A percentile compares a stretch with the other conserved stretches of the same genome.
Evolutionary conservation across 37 sponge, comb jelly and placozoan species (phyloP).

Genomic region (Crambe crambe): DNA sequence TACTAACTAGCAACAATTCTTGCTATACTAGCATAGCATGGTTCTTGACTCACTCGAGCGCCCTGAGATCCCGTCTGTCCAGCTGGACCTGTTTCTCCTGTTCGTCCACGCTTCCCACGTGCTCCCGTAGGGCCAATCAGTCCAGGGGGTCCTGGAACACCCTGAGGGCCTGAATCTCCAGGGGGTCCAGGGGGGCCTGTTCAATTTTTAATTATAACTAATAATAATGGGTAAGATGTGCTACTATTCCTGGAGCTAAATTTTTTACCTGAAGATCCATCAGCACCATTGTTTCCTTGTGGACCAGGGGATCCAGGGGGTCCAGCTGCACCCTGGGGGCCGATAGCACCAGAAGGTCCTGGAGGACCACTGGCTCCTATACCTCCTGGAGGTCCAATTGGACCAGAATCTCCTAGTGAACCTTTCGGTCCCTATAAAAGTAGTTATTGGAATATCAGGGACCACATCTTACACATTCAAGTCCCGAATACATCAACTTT

Average conservation of each 20-base stretch:
- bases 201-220: neutral
- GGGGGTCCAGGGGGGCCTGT: conserved; percentile 44
- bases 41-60: conserved; percentile 49
- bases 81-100: conserved; percentile 49
- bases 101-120: conserved; percentile 41
- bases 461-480: neutral
- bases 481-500: neutral
- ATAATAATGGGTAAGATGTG: neutral
- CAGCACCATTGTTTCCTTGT: conserved; percentile 10
- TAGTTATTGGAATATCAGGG: neutral
- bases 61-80: conserved; percentile 54
- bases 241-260: neutral
- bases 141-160: conserved; percentile 38
- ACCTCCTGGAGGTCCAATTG: conserved; percentile 29
- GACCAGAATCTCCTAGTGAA: conserved; percentile 26
- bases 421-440: conserved; percentile 38
- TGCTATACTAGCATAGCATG: too few relatives aligned
- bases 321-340: conserved; percentile 5
- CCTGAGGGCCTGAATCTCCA: conserved; percentile 47
- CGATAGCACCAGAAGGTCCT: conserved; percentile 42
- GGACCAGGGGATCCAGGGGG: conserved; percentile 10
- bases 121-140: conserved; percentile 18
- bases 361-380: conserved; percentile 39
- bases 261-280: conserved; percentile 25
- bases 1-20: too few relatives aligned